Conservation (phyloP, 2,113 vertebrate species). For the Zapus hudsonius region DNA sequence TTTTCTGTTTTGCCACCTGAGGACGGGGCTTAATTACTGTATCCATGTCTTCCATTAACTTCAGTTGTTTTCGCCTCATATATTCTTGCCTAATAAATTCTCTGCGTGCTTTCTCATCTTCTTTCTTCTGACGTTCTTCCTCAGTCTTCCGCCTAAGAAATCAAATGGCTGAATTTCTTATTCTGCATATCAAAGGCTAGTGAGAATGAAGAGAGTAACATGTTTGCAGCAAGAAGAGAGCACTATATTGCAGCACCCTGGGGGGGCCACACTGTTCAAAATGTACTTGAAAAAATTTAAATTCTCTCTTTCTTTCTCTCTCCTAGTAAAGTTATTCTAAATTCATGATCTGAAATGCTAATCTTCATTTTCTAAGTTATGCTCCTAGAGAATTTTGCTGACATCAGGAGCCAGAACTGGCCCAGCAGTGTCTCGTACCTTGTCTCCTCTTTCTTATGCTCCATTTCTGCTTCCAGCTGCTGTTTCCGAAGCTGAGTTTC, state of each 20-base stretch:
- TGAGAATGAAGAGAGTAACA: not conserved
- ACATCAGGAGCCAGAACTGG: not conserved
- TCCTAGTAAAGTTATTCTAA: not conserved
- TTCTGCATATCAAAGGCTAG: constrained; percentile 8
- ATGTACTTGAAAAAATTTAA: not conserved
- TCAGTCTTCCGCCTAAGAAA: constrained; percentile 93
- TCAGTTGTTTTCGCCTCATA: constrained; percentile 96
- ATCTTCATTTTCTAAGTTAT: not conserved
- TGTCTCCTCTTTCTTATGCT: constrained; percentile 96
- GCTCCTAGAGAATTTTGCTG: not conserved
- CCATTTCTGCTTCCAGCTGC: constrained; percentile 94
- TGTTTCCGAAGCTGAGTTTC: constrained; percentile 94
- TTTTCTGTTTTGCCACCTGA: constrained; percentile 89
- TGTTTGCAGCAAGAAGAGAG: constrained; percentile 27
- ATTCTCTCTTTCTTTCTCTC: no score
- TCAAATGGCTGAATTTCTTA: constrained; percentile 12
- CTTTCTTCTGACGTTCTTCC: constrained; percentile 96
- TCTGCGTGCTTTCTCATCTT: constrained; percentile 93
- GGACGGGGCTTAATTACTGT: constrained; percentile 92
- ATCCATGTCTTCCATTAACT: constrained; percentile 98
- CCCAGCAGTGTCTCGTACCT: constrained; percentile 86
- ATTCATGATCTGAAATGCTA: not conserved
- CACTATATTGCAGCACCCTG: not conserved
- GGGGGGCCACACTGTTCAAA: not conserved
- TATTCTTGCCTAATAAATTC: constrained; percentile 99